Percentiles rank a stretch among this genome's conserved stretches.
Conservation (phyloP, 1,140 invertebrate species). For the Drosophila repleta region DNA sequence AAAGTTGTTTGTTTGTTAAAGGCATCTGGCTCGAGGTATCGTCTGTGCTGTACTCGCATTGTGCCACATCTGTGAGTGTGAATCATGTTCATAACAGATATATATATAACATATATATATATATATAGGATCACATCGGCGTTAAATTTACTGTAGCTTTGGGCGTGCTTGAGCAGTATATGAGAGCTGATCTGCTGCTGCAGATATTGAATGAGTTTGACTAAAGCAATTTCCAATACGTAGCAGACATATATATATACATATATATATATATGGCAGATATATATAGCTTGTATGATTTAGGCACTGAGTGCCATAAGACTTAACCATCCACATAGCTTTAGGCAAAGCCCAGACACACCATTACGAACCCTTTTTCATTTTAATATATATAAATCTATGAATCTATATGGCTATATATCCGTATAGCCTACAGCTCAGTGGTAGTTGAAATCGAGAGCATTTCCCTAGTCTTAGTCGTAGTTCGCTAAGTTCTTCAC, state of each 20-base stretch:
- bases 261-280: slow-evolving; percentile 4
- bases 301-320: slow-evolving; percentile 17
- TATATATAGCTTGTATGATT: slow-evolving; percentile 1
- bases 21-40: background rate
- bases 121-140: slow-evolving; percentile 1
- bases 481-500: slow-evolving; percentile 13
- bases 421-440: background rate
- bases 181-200: background rate
- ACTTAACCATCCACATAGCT: background rate
- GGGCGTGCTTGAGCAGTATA: slow-evolving; percentile 7
- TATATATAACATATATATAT: background rate
- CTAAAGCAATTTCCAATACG: slow-evolving; percentile 27
- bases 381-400: background rate
- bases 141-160: background rate
- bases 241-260: slow-evolving; percentile 10
- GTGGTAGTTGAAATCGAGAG: slow-evolving; percentile 1
- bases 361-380: background rate
- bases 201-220: slow-evolving; percentile 11
- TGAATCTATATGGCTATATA: background rate
- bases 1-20: slow-evolving; percentile 3
- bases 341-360: background rate
- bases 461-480: slow-evolving; percentile 3
- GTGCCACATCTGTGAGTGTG: slow-evolving; percentile 9
- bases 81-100: background rate
- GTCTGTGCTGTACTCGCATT: slow-evolving; percentile 2